Evolutionary conservation across 1,140 invertebrate genomes (phyloP).

Genomic region (Pseudomyrmex sp.): DNA sequence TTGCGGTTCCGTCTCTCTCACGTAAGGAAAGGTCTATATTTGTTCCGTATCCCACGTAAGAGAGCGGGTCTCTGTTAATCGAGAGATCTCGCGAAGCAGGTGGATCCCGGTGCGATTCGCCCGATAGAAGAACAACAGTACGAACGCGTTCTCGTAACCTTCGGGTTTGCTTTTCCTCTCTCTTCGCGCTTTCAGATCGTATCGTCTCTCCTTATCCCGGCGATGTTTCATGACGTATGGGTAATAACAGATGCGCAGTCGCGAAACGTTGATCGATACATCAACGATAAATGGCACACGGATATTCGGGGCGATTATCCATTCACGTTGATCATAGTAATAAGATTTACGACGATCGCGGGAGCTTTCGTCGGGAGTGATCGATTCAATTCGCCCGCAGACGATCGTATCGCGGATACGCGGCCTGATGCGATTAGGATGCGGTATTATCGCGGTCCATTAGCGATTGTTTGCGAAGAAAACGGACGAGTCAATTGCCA

Average conservation of each 20-base stretch:
- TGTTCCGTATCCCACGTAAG: slow-evolving; percentile 18
- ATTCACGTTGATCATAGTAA: slow-evolving; percentile 38
- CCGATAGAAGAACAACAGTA: slow-evolving; percentile 13
- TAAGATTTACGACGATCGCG: slow-evolving; percentile 52
- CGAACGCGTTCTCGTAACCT: slow-evolving; percentile 3
- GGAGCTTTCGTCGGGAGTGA: slow-evolving; percentile 29
- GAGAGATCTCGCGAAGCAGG: slow-evolving; percentile 17
- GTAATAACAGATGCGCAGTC: slow-evolving; percentile 34
- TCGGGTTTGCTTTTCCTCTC: background rate
- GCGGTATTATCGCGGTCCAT: slow-evolving; percentile 76
- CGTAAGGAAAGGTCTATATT: slow-evolving; percentile 55
- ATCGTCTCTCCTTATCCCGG: background rate
- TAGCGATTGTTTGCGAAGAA: slow-evolving; percentile 76
- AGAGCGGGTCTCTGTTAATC: slow-evolving; percentile 68
- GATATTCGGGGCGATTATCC: slow-evolving; percentile 42
- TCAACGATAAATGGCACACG: slow-evolving; percentile 20
- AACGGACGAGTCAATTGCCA: slow-evolving; percentile 71
- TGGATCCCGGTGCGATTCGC: background rate
- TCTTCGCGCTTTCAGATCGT: background rate
- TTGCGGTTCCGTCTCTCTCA: slow-evolving; percentile 63
- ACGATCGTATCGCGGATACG: slow-evolving; percentile 55
- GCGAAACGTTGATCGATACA: slow-evolving; percentile 17
- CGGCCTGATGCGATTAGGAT: slow-evolving; percentile 64
- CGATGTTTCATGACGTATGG: slow-evolving; percentile 11
- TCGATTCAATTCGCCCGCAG: slow-evolving; percentile 45